Conservation (phyloP, 2,888 invertebrate species). For the Ellobium chinense region DNA sequence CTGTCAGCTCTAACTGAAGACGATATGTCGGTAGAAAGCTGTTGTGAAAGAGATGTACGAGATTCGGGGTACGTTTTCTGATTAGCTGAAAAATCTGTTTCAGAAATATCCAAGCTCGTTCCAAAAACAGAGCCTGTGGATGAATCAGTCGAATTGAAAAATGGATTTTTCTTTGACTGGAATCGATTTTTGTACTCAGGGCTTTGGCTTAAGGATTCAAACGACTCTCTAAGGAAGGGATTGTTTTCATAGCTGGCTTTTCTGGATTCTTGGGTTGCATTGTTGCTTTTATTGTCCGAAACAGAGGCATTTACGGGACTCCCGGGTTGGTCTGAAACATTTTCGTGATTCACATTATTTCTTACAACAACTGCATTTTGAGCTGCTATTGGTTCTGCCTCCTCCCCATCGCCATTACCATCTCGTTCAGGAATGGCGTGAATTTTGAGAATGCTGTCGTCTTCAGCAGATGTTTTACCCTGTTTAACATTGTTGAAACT, state of each 20-base stretch:
- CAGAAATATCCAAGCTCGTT: neutral
- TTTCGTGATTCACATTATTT: too few relatives aligned
- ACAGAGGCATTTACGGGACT: neutral
- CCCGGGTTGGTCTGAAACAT: neutral
- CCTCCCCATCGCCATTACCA: neutral
- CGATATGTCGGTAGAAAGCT: too few relatives aligned
- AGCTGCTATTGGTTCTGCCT: neutral
- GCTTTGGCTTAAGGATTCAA: neutral
- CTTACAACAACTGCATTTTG: too few relatives aligned
- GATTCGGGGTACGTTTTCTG: too few relatives aligned
- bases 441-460: neutral
- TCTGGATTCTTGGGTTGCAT: neutral
- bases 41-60: too few relatives aligned
- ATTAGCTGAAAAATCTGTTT: neutral
- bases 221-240: constrained; percentile 26
- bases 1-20: neutral
- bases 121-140: neutral
- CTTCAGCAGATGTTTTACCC: neutral
- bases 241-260: neutral
- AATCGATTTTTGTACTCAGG: neutral
- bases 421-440: neutral
- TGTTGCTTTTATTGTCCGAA: too few relatives aligned
- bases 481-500: neutral
- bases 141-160: neutral
- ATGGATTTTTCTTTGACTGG: neutral